Percentiles rank a stretch among this genome's conserved stretches.
phyloP scores from a whole-genome alignment of 1,140 invertebrate genomes.

The Diorhabda sublineata region DNA sequence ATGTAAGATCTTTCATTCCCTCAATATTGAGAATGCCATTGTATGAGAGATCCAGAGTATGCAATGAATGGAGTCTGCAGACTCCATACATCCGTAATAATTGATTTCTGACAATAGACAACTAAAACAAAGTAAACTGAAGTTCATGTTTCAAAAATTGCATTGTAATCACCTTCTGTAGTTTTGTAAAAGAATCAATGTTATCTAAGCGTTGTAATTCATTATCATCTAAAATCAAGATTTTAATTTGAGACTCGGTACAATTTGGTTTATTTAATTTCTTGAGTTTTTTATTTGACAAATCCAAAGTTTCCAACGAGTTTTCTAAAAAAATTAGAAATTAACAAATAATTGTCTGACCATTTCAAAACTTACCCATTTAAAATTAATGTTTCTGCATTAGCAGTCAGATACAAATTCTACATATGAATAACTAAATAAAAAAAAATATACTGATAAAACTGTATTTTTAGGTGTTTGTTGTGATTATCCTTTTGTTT shows the following conservation, averaged over 20 bases:
- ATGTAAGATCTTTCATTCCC: slow-evolving; percentile 76
- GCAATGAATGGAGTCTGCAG: slow-evolving; percentile 70
- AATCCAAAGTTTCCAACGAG: slow-evolving; percentile 51
- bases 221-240: slow-evolving; percentile 81
- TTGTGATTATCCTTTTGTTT: too few relatives aligned
- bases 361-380: slow-evolving; percentile 20
- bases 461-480: too few relatives aligned
- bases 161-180: slow-evolving; percentile 67
- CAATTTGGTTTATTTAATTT: slow-evolving; percentile 65
- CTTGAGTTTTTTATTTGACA: slow-evolving; percentile 66
- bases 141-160: background rate
- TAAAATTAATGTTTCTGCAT: background rate
- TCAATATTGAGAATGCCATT: slow-evolving; percentile 87
- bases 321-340: slow-evolving; percentile 27
- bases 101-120: slow-evolving; percentile 80
- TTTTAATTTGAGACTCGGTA: slow-evolving; percentile 63
- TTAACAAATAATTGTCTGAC: background rate
- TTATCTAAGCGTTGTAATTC: slow-evolving; percentile 81
- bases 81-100: slow-evolving; percentile 83
- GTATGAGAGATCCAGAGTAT: slow-evolving; percentile 77
- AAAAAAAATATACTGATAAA: too few relatives aligned
- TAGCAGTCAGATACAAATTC: too few relatives aligned
- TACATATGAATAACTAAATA: too few relatives aligned
- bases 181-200: slow-evolving; percentile 72
- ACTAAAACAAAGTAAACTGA: slow-evolving; percentile 49